Evolutionary conservation across 2,797 vertebrate genomes (phyloP).

Genomic region (Brachyrhaphis roseni): DNA sequence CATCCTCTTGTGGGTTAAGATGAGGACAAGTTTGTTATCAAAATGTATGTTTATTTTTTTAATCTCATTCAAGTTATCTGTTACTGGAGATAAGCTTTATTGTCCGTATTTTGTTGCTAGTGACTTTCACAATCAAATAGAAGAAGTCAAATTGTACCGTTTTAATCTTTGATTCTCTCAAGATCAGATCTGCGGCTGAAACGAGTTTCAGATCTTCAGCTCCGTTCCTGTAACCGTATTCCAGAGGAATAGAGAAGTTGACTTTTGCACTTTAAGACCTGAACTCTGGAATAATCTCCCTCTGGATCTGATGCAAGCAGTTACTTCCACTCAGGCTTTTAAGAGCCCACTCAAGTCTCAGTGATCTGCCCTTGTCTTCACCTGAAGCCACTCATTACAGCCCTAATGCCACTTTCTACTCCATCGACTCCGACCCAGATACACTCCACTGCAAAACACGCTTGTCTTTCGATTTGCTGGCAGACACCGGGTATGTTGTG

Average conservation of each 20-base stretch:
- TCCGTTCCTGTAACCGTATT: constrained; percentile 10
- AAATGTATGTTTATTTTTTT: constrained; percentile 2
- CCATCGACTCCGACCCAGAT: constrained; percentile 17
- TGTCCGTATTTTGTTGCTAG: neutral
- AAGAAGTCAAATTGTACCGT: neutral
- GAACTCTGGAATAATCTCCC: constrained; percentile 59
- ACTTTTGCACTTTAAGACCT: constrained; percentile 24
- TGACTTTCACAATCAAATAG: constrained; percentile 7
- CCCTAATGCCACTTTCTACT: constrained; percentile 11
- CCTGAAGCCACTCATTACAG: constrained; percentile 40
- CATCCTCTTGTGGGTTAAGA: constrained; percentile 1
- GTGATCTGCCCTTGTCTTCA: constrained; percentile 18
- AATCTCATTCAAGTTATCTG: neutral
- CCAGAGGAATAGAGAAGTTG: constrained; percentile 7
- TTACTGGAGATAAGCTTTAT: constrained; percentile 7
- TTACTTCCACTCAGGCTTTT: constrained; percentile 51
- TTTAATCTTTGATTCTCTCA: constrained; percentile 15
- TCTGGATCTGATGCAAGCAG: constrained; percentile 42
- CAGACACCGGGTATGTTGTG: neutral
- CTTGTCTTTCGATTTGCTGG: neutral
- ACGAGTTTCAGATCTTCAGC: constrained; percentile 4
- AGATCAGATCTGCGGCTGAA: constrained; percentile 18
- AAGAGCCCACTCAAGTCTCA: constrained; percentile 35
- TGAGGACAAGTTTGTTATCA: neutral
- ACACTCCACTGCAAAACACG: neutral